Conservation (phyloP, 2,888 invertebrate species). For the Acrocera orbiculus region DNA sequence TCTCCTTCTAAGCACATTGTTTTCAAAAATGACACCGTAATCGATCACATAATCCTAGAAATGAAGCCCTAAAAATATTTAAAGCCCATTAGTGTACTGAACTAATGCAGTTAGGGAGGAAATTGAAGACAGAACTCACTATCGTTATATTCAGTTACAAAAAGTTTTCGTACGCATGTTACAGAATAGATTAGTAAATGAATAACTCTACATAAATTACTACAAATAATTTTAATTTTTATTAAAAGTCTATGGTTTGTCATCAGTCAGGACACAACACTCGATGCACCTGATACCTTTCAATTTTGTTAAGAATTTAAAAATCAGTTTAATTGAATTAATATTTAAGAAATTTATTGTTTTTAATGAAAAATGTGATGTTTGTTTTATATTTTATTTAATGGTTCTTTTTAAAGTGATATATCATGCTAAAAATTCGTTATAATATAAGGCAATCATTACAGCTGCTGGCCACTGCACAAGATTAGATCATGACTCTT, state of each 20-base stretch:
- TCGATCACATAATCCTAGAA: slow-evolving; percentile 11
- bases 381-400: no score
- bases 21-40: slow-evolving; percentile 12
- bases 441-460: slow-evolving; percentile 55
- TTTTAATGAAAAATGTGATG: no score
- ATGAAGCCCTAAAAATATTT: slow-evolving; percentile 8
- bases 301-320: no score
- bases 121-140: not conserved
- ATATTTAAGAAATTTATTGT: no score
- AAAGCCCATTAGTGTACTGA: slow-evolving; percentile 11
- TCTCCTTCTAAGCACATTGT: no score
- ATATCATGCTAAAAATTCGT: no score
- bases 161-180: not conserved
- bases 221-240: no score
- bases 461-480: slow-evolving; percentile 98
- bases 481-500: slow-evolving; percentile 90
- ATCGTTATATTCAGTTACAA: not conserved
- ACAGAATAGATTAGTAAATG: not conserved
- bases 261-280: no score
- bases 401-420: no score
- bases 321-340: no score
- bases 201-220: slow-evolving; percentile 1
- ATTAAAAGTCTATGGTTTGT: no score
- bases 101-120: slow-evolving; percentile 3
- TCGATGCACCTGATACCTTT: no score